Evolutionary conservation across 2,888 invertebrate species (phyloP).

Genomic region (Melanostoma scalare): DNA sequence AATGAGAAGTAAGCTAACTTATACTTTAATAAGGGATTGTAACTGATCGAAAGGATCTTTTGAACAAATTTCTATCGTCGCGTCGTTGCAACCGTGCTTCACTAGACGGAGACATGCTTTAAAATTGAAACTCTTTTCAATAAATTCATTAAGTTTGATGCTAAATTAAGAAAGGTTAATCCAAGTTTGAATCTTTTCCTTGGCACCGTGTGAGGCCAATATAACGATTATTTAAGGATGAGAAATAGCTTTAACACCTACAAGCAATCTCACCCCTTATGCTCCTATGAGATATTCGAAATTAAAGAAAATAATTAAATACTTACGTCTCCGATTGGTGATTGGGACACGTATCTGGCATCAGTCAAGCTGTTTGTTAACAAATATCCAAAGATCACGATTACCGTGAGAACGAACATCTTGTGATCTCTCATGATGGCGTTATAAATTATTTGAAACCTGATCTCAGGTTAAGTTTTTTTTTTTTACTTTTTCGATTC

Average conservation of each 20-base stretch:
- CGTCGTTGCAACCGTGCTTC: no score
- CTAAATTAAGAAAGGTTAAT: no score
- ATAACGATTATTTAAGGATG: background rate
- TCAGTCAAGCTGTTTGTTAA: slow-evolving; percentile 32
- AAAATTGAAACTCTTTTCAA: no score
- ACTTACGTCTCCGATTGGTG: slow-evolving; percentile 60
- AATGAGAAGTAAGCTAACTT: no score
- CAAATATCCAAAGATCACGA: slow-evolving; percentile 64
- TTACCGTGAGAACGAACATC: slow-evolving; percentile 56
- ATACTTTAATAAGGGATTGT: no score
- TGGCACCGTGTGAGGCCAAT: background rate
- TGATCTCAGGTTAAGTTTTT: background rate
- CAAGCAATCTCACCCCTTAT: no score
- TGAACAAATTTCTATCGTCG: no score
- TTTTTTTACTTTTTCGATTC: slow-evolving; percentile 22
- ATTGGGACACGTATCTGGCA: slow-evolving; percentile 52
- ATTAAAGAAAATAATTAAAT: background rate
- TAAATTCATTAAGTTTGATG: no score
- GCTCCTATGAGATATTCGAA: background rate
- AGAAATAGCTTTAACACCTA: no score
- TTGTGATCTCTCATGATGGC: slow-evolving; percentile 34
- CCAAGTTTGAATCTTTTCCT: background rate
- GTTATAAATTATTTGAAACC: no score
- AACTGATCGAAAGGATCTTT: no score
- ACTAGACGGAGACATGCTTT: no score